A percentile compares a stretch with the other conserved stretches of the same genome.
phyloP scores from a whole-genome alignment of 2,113 vertebrate species.

The Ceuthmochares aereus region DNA sequence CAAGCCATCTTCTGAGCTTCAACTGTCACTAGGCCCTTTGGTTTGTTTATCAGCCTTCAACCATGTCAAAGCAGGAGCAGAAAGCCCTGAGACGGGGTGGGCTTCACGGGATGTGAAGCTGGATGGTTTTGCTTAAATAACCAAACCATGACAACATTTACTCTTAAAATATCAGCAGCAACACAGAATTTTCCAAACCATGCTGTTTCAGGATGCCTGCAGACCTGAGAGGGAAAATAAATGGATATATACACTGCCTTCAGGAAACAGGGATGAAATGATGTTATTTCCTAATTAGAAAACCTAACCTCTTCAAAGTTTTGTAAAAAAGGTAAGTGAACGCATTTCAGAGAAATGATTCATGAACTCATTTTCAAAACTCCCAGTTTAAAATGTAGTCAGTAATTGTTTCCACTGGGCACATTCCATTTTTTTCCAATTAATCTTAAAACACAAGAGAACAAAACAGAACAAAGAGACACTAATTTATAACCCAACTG shows the following conservation, averaged over 20 bases:
- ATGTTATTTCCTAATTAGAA: background rate
- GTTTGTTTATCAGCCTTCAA: background rate
- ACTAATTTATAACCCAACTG: slow-evolving; percentile 1
- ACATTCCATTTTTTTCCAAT: background rate
- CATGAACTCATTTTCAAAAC: background rate
- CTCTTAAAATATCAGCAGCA: background rate
- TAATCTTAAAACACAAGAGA: background rate
- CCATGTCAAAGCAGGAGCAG: background rate
- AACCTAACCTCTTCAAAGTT: background rate
- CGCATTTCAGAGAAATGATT: background rate
- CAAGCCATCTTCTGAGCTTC: background rate
- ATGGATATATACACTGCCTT: background rate
- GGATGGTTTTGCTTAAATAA: background rate
- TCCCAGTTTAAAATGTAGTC: background rate
- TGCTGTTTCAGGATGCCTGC: background rate
- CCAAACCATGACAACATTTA: background rate
- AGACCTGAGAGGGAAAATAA: background rate
- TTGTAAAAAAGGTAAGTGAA: background rate
- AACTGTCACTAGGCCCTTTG: background rate
- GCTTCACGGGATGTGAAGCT: background rate
- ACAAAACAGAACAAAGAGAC: background rate
- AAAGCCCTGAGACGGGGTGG: background rate
- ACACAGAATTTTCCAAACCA: background rate
- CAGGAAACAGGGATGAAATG: background rate
- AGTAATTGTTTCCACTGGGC: background rate